These are phyloP conservation scores for Acanthoscelides obtectus DNA, from an alignment of 2,888 invertebrate species.

Conservation along the genomic window DNA sequence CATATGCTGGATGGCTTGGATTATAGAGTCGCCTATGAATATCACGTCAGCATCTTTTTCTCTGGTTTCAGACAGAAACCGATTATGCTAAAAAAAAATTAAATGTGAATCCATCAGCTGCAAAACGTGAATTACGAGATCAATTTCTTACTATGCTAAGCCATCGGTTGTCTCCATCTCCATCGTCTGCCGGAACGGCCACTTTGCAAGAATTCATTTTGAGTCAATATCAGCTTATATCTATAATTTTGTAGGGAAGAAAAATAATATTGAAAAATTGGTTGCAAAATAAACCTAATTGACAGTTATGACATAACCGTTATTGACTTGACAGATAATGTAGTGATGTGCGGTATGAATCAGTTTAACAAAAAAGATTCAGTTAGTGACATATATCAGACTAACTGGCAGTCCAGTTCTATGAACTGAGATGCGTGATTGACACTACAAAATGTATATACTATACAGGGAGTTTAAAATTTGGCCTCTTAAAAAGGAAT, in stretches of 20 bases:
- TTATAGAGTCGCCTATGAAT: conserved; percentile 84
- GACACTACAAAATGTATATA: no score
- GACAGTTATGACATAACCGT: neutral
- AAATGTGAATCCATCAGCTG: neutral
- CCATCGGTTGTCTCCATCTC: conserved; percentile 83
- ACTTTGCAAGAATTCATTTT: conserved; percentile 69
- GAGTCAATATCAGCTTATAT: neutral
- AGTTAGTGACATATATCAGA: no score
- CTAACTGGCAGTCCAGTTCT: no score
- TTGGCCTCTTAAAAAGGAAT: no score
- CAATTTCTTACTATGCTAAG: conserved; percentile 63
- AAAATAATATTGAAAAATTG: neutral
- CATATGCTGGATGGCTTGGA: conserved; percentile 76
- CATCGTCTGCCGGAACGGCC: conserved; percentile 68
- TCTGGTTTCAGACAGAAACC: conserved; percentile 78
- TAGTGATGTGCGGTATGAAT: neutral
- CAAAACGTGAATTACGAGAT: neutral
- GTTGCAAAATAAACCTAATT: neutral
- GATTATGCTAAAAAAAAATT: conserved; percentile 64
- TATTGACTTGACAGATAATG: neutral
- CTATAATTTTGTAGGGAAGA: neutral
- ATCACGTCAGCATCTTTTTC: conserved; percentile 91
- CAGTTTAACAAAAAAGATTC: no score
- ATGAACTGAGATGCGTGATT: no score
- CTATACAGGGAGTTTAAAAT: no score